Evolutionary conservation across 2,888 invertebrate genomes (phyloP), one percentile per base, ranked within the genome.

Genomic region (Rhopalosiphum nymphaeae): DNA sequence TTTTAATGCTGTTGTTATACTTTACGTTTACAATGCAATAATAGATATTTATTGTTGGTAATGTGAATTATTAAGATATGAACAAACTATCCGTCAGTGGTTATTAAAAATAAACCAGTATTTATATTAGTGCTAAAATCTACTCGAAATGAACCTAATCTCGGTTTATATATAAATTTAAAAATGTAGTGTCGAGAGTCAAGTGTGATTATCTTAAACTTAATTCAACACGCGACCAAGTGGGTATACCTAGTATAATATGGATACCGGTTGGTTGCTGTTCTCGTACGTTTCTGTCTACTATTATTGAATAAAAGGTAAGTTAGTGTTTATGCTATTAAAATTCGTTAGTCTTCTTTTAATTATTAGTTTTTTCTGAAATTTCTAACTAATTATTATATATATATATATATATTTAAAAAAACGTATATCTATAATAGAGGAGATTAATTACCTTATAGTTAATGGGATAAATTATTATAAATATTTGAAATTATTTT

Each of bases 61-160:
- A 21, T 78, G 78, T 78, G 7, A 78, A 78, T 78, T 78, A 78
- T 36, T 36, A 36, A 78, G 78, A 36, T 78, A 16, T 78, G 42
- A 53, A 36, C 29, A 56, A 42, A 57, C 42, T 57, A n/a, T 89
- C 29, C 10, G 42, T 36, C 42, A 67, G 13, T 42, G 29, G 57
- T 85, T 57, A 57, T 46, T 91, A 91, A 91, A 91, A 86, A 92
- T 92, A 92, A 92, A 92, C 44, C 10, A 88, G n/a, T 49, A 87
- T 46, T 49, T 78, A 91, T 91, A 85, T 29, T 91, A 56, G 44
- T 57, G 21, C 56, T 42, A 67, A 88, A 88, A 88, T 92, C 92
- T 49, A 92, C 92, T 92, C 61, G 87, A 92, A 92, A 87, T 67
- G 26, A 46, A 92, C 61, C 49, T 92, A 92, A 92, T 92, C 92